A percentile compares a stretch with the other conserved stretches of the same genome.
phyloP scores from a whole-genome alignment of 2,797 vertebrate species.

The Rhadinocentrus ornatus region DNA sequence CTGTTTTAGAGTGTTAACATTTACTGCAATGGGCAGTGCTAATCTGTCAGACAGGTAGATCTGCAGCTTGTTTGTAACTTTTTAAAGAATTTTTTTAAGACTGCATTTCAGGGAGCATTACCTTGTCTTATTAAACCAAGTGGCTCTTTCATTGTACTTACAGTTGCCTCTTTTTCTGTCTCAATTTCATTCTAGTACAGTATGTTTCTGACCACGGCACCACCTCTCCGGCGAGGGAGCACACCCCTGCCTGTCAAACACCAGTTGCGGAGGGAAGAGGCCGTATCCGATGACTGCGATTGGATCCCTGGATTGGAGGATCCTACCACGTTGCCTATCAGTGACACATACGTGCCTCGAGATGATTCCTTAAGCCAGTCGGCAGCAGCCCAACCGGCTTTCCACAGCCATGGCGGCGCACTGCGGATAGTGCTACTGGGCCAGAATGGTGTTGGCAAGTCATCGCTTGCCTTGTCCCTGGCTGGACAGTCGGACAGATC shows the following conservation, averaged over 20 bases:
- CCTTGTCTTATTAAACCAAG: background rate
- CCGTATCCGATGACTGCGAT: constrained; percentile 84
- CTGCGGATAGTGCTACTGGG: constrained; percentile 87
- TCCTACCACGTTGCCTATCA: constrained; percentile 71
- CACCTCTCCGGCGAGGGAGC: constrained; percentile 87
- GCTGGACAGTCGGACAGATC: constrained; percentile 85
- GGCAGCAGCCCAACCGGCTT: constrained; percentile 58
- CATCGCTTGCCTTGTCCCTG: constrained; percentile 87
- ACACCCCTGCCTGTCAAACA: constrained; percentile 92
- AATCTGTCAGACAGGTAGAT: constrained; percentile 30
- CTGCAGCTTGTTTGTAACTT: constrained; percentile 15
- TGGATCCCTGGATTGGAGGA: constrained; percentile 83
- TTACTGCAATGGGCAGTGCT: constrained; percentile 39
- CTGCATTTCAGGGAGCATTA: background rate
- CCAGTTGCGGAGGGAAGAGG: constrained; percentile 87
- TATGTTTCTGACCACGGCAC: constrained; percentile 84
- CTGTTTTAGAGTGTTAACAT: constrained; percentile 37
- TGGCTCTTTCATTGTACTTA: background rate
- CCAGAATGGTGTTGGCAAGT: constrained; percentile 92
- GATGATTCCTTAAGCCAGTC: constrained; percentile 79
- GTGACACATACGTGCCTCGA: constrained; percentile 72
- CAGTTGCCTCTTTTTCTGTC: constrained; percentile 24
- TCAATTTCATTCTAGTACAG: constrained; percentile 72
- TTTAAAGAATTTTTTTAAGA: constrained; percentile 10
- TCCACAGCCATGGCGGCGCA: constrained; percentile 76